Evolutionary conservation across 2,888 invertebrate genomes (phyloP).

Genomic region (Euplagia quadripunctaria): DNA sequence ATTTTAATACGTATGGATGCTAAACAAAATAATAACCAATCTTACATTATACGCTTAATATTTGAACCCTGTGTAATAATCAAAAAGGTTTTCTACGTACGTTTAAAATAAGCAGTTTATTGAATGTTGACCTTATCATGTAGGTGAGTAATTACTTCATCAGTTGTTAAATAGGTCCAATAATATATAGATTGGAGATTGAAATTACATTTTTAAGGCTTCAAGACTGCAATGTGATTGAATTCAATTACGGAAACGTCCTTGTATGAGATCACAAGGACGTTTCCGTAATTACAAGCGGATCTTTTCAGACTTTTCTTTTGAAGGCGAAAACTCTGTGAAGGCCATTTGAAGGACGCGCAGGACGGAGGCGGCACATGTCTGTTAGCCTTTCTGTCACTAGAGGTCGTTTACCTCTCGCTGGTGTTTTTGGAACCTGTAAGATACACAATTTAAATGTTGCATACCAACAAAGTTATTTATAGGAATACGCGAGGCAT

Average conservation of each 20-base stretch:
- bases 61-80: too few relatives aligned
- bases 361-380: slow-evolving; percentile 58
- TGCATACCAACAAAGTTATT: slow-evolving; percentile 25
- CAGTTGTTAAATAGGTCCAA: too few relatives aligned
- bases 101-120: too few relatives aligned
- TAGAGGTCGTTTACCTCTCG: slow-evolving; percentile 54
- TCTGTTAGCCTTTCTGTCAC: slow-evolving; percentile 51
- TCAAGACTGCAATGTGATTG: neutral
- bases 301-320: neutral
- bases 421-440: slow-evolving; percentile 11
- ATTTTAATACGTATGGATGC: too few relatives aligned
- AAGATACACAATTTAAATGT: slow-evolving; percentile 26
- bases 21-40: too few relatives aligned
- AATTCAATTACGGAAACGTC: neutral
- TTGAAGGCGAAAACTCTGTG: slow-evolving; percentile 24
- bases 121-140: too few relatives aligned
- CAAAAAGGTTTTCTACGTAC: too few relatives aligned
- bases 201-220: neutral
- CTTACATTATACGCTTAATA: too few relatives aligned
- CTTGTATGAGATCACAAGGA: neutral
- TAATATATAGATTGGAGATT: neutral
- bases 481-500: slow-evolving; percentile 14
- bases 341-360: slow-evolving; percentile 68
- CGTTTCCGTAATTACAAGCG: too few relatives aligned
- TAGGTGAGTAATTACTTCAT: too few relatives aligned